Evolutionary conservation across 1,140 invertebrate genomes (phyloP).

Genomic region (Arion vulgaris): DNA sequence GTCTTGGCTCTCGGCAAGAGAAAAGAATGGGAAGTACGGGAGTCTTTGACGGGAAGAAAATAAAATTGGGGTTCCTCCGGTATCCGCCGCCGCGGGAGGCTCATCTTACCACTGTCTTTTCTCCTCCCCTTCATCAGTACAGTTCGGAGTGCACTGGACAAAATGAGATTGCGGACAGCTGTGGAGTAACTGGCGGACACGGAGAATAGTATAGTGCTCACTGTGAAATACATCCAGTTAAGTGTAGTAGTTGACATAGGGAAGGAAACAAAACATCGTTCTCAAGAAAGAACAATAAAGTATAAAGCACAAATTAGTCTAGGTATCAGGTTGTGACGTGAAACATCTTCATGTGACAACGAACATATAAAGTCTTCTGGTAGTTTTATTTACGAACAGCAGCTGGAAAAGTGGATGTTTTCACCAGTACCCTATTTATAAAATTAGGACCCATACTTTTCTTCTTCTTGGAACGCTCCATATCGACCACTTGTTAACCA

Average conservation of each 20-base stretch:
- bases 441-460: background rate
- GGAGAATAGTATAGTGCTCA: background rate
- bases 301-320: background rate
- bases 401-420: too few relatives aligned
- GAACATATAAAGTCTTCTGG: too few relatives aligned
- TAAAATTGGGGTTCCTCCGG: background rate
- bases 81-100: slow-evolving; percentile 16
- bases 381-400: too few relatives aligned
- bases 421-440: background rate
- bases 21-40: background rate
- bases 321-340: too few relatives aligned
- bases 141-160: slow-evolving; percentile 13
- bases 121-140: background rate
- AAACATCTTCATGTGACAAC: too few relatives aligned
- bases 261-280: background rate
- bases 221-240: background rate
- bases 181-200: slow-evolving; percentile 3
- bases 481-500: too few relatives aligned
- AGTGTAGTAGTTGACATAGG: background rate
- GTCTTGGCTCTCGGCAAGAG: background rate
- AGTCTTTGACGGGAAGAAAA: background rate
- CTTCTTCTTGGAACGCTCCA: too few relatives aligned
- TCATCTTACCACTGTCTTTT: background rate
- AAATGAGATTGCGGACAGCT: slow-evolving; percentile 4
- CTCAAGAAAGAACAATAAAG: background rate